Conservation (phyloP, 64 coral and sea anemone species). For the Exaiptasia diaphana region DNA sequence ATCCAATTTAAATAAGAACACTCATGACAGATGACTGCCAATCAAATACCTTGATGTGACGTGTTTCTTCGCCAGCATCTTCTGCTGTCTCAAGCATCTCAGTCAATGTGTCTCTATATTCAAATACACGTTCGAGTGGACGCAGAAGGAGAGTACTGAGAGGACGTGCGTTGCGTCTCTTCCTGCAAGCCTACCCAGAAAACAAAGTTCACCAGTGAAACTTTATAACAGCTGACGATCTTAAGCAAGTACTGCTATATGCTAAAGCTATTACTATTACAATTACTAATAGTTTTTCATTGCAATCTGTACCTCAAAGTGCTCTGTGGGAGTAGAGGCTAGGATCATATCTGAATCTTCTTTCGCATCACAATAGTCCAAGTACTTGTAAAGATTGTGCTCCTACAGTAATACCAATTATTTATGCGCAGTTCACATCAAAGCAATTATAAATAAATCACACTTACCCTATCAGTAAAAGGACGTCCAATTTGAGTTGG, state of each 20-base stretch:
- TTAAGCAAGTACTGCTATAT: too few species aligned
- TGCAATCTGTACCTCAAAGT: conserved; percentile 52
- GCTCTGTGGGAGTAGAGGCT: conserved; percentile 41
- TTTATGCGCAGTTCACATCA: neutral
- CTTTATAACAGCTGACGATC: too few species aligned
- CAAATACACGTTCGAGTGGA: conserved; percentile 47
- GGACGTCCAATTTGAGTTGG: conserved; percentile 44
- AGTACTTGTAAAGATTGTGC: conserved; percentile 73
- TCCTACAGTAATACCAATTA: conserved; percentile 30
- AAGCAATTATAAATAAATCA: neutral
- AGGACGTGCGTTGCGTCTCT: conserved; percentile 25
- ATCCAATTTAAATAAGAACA: too few species aligned
- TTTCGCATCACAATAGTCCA: conserved; percentile 74
- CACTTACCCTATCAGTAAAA: neutral
- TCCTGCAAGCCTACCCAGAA: neutral
- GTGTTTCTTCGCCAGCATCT: conserved; percentile 41
- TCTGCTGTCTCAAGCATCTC: conserved; percentile 27
- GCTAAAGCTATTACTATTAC: too few species aligned
- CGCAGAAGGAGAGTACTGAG: conserved; percentile 27
- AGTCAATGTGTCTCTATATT: conserved; percentile 30
- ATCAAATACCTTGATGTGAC: conserved; percentile 54
- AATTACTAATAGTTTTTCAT: too few species aligned
- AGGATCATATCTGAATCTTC: conserved; percentile 63
- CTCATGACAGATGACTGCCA: neutral
- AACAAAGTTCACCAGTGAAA: too few species aligned